Percentiles rank a stretch among this genome's conserved stretches.
These are phyloP conservation scores for Sialis lutaria DNA, from an alignment of 2,888 invertebrate species.

Conservation along the genomic window DNA sequence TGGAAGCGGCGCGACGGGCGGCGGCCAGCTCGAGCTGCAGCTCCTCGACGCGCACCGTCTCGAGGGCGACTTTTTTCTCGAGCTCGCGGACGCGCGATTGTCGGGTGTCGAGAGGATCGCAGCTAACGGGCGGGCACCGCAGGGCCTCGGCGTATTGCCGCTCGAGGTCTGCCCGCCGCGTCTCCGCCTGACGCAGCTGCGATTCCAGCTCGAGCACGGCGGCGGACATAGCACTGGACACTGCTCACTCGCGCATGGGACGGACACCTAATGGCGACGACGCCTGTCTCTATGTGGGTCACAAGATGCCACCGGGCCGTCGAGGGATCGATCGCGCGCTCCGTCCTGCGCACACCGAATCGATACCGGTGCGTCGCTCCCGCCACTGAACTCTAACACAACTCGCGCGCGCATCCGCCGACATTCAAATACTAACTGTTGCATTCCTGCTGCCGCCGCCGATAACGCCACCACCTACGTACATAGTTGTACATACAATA, in stretches of 20 bases:
- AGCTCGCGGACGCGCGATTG: slow-evolving; percentile 76
- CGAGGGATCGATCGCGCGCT: slow-evolving; percentile 9
- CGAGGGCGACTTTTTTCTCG: slow-evolving; percentile 65
- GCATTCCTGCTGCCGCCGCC: too few relatives aligned
- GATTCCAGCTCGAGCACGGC: slow-evolving; percentile 42
- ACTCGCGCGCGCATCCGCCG: too few relatives aligned
- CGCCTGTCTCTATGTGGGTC: slow-evolving; percentile 8
- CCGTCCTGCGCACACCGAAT: too few relatives aligned
- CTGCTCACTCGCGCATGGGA: slow-evolving; percentile 18
- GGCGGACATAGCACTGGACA: slow-evolving; percentile 21
- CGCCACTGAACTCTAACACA: too few relatives aligned
- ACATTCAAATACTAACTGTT: too few relatives aligned
- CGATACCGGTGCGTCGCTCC: too few relatives aligned
- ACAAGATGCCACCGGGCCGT: slow-evolving; percentile 3
- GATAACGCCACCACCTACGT: too few relatives aligned
- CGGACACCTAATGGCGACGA: slow-evolving; percentile 20
- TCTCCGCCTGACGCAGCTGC: slow-evolving; percentile 65
- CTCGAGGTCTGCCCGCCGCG: slow-evolving; percentile 58
- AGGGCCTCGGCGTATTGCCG: slow-evolving; percentile 62
- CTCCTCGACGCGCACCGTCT: slow-evolving; percentile 56
- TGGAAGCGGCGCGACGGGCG: slow-evolving; percentile 36
- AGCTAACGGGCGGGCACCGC: slow-evolving; percentile 40
- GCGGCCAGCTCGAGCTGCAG: slow-evolving; percentile 72
- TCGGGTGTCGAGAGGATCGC: slow-evolving; percentile 49
- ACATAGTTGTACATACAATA: too few relatives aligned